Evolutionary conservation across 2,888 invertebrate genomes (phyloP).

Genomic region (Toxonevra muliebris): DNA sequence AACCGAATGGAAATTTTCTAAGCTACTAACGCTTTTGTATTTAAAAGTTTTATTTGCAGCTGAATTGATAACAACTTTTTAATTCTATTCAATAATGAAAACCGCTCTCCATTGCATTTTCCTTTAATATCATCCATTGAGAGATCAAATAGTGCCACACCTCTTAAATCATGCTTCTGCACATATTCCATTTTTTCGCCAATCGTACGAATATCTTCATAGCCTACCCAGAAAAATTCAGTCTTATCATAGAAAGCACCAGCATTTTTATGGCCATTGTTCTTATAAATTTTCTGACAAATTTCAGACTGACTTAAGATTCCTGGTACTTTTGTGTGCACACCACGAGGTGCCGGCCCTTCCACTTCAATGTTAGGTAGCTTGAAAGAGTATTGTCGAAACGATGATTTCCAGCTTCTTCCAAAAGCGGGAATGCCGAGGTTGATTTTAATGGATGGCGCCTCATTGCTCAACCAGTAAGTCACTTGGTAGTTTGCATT

Average conservation of each 20-base stretch:
- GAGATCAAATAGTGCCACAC: too few species aligned
- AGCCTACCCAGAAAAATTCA: constrained; percentile 69
- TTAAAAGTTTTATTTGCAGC: too few species aligned
- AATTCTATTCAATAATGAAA: too few species aligned
- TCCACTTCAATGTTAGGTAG: constrained; percentile 75
- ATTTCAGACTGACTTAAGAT: constrained; percentile 81
- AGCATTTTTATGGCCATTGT: constrained; percentile 69
- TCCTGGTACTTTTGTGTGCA: constrained; percentile 75
- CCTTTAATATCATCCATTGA: too few species aligned
- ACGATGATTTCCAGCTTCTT: constrained; percentile 79
- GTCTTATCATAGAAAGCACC: constrained; percentile 75
- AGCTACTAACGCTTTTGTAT: too few species aligned
- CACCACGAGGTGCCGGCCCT: constrained; percentile 76
- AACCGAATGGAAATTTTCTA: too few species aligned
- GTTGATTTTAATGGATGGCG: constrained; percentile 74
- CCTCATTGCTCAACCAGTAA: constrained; percentile 45
- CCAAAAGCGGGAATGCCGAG: constrained; percentile 78
- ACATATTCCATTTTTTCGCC: too few species aligned
- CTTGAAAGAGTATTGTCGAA: constrained; percentile 75
- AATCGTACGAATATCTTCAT: too few species aligned
- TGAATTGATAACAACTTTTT: too few species aligned
- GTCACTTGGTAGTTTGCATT: constrained; percentile 71
- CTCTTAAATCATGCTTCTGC: too few species aligned
- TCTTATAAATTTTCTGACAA: constrained; percentile 75
- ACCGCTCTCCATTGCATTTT: too few species aligned